Evolutionary conservation across 2,113 vertebrate genomes (phyloP).

Genomic region (Edolisoma coerulescens): DNA sequence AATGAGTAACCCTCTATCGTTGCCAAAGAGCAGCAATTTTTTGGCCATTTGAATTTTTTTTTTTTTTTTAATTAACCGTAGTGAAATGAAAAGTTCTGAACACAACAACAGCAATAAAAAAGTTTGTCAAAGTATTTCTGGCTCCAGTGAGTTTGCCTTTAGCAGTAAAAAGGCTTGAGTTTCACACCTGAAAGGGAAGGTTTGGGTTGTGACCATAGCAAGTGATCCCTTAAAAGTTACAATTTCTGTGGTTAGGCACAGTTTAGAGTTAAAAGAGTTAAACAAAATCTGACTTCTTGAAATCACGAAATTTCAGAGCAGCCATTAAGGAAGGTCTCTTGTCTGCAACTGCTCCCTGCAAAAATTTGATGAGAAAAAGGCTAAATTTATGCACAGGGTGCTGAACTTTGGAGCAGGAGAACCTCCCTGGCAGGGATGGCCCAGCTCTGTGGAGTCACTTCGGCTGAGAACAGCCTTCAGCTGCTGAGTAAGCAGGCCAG

Average conservation of each 20-base stretch:
- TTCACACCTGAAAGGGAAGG: neutral
- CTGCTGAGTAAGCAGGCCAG: neutral
- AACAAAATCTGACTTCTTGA: neutral
- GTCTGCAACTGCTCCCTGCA: neutral
- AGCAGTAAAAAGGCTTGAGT: neutral
- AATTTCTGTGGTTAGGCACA: neutral
- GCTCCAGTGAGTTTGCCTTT: neutral
- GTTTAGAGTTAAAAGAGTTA: neutral
- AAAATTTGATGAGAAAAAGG: neutral
- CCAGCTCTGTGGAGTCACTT: neutral
- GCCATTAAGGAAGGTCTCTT: neutral
- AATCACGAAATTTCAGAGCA: neutral
- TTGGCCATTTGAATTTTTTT: neutral
- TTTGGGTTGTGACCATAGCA: neutral
- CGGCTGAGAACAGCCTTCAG: neutral
- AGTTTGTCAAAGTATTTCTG: neutral
- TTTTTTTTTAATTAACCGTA: neutral
- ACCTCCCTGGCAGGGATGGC: neutral
- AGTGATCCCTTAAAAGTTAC: neutral
- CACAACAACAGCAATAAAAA: neutral
- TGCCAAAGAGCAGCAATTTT: neutral
- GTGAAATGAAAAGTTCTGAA: neutral
- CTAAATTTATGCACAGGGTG: neutral
- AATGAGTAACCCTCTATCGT: neutral
- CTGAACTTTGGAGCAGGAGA: neutral